phyloP scores from a whole-genome alignment of 2,797 vertebrate genomes.

The Buphagus erythrorhynchus region DNA sequence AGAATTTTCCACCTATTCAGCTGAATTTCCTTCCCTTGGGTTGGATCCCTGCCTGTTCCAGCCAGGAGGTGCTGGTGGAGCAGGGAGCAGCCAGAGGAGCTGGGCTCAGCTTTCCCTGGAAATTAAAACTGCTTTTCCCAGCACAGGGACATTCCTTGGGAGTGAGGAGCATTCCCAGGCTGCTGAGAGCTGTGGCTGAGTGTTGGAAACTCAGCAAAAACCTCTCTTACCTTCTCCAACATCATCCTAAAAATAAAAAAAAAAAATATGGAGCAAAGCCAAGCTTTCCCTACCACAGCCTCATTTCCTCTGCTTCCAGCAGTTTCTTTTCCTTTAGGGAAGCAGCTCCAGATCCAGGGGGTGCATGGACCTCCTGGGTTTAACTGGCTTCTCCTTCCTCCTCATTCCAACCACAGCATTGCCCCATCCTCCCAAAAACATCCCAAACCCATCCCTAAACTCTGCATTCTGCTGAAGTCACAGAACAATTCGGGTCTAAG shows the following conservation, averaged over 20 bases:
- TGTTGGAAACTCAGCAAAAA: background rate
- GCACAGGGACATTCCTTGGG: background rate
- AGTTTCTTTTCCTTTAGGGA: background rate
- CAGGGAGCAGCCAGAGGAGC: background rate
- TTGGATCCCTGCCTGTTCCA: slow-evolving; percentile 16
- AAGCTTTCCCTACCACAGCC: slow-evolving; percentile 13
- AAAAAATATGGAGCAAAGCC: background rate
- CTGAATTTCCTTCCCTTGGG: slow-evolving; percentile 1
- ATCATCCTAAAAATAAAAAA: background rate
- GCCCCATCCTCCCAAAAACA: background rate
- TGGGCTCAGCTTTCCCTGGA: background rate
- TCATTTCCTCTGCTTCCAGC: background rate
- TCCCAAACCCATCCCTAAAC: background rate
- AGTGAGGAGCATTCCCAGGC: background rate
- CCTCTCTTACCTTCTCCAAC: background rate
- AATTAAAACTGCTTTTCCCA: background rate
- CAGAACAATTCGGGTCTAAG: background rate
- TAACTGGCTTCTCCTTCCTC: background rate
- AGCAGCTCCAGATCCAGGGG: background rate
- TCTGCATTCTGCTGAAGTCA: background rate
- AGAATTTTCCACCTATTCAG: slow-evolving; percentile 48
- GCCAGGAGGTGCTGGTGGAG: background rate
- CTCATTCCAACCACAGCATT: background rate
- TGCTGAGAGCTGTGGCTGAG: background rate
- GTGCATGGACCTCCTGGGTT: background rate